These are phyloP conservation scores for Montipora efflorescens DNA, from an alignment of 64 coral and sea anemone species.

Conservation along the genomic window DNA sequence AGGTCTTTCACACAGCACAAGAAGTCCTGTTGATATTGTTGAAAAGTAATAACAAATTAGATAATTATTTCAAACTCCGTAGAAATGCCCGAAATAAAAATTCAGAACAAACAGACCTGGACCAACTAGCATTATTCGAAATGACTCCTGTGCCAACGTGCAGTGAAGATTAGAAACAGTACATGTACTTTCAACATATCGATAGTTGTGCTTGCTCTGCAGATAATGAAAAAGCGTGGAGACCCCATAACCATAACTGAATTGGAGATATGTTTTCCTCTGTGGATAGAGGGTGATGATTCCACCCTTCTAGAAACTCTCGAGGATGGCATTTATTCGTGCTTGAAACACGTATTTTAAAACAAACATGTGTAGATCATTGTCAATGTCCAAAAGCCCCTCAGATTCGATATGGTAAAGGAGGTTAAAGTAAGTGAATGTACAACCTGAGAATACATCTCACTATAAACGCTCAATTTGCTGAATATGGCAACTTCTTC, in stretches of 20 bases:
- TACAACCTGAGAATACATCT: background rate
- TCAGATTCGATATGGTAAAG: background rate
- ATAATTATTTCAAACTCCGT: background rate
- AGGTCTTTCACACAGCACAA: background rate
- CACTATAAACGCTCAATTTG: background rate
- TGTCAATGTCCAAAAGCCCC: background rate
- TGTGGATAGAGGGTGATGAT: background rate
- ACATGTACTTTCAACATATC: background rate
- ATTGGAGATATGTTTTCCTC: slow-evolving; percentile 17
- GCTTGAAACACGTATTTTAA: background rate
- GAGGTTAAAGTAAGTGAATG: background rate
- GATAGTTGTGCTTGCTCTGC: background rate
- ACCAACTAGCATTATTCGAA: background rate
- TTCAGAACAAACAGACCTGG: background rate
- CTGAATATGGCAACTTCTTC: background rate
- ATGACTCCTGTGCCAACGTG: background rate
- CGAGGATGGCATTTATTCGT: no score
- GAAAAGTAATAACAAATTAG: background rate
- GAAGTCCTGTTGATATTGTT: background rate
- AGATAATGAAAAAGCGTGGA: background rate
- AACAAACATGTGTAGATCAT: background rate
- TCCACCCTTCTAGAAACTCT: no score
- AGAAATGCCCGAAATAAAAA: background rate
- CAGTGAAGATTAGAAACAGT: background rate
- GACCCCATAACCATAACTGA: slow-evolving; percentile 2